Evolutionary conservation across 2,888 invertebrate genomes (phyloP).

Genomic region (Nasonia oneida): DNA sequence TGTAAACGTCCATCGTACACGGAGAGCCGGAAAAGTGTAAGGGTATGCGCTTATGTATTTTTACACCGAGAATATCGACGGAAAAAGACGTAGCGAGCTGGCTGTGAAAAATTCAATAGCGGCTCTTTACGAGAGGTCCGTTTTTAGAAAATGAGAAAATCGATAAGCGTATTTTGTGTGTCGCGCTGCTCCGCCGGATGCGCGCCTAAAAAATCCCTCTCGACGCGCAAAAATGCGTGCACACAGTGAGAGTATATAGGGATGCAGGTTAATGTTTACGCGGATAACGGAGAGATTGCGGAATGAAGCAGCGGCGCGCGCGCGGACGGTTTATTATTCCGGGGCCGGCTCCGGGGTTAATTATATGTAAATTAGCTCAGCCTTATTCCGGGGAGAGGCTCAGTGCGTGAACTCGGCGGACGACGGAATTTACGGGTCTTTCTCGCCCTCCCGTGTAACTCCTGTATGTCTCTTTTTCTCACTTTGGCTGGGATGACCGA

Average conservation of each 20-base stretch:
- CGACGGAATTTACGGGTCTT: constrained; percentile 5
- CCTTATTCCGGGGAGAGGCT: constrained; percentile 52
- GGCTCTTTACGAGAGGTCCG: constrained; percentile 43
- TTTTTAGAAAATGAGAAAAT: constrained; percentile 56
- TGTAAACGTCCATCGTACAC: constrained; percentile 13
- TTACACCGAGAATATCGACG: constrained; percentile 45
- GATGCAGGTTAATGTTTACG: constrained; percentile 4
- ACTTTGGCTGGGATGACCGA: constrained; percentile 8
- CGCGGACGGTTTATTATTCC: constrained; percentile 39
- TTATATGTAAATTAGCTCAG: constrained; percentile 64
- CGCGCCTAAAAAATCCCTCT: background rate
- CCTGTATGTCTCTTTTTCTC: background rate
- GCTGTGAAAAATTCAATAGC: constrained; percentile 54
- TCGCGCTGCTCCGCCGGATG: background rate
- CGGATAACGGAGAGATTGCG: constrained; percentile 48
- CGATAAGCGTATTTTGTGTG: constrained; percentile 47
- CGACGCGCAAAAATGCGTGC: constrained; percentile 7
- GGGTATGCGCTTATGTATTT: constrained; percentile 6
- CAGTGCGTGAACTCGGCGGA: background rate
- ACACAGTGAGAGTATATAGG: background rate
- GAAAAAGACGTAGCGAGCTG: constrained; percentile 23
- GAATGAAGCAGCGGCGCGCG: constrained; percentile 36
- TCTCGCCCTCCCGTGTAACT: background rate
- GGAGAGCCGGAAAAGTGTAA: too few species aligned
- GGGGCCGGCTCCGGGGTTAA: constrained; percentile 57